Evolutionary conservation across 2,888 invertebrate genomes (phyloP), one percentile per base, ranked within the genome.

Genomic region (Sussaba pulchella): DNA sequence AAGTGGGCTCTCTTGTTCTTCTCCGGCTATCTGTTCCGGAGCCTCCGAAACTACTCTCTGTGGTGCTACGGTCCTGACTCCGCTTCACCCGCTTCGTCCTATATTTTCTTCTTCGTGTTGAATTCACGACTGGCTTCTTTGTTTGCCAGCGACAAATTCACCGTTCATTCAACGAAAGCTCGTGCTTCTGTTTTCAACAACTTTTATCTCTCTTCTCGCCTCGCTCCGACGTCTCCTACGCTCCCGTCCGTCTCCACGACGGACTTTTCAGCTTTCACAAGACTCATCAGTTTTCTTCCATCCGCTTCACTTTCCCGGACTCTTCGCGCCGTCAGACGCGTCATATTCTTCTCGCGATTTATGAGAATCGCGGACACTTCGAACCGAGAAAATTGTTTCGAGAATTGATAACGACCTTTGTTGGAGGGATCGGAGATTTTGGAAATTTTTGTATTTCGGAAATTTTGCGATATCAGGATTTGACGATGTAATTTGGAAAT

Each of bases 1-100:
- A 61, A 78, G 78, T 72, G 72, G 36, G 43, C 73, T 73, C 73
- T 71, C 71, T 59, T 52, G 66, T 72, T 72, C 66, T 72, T 41
- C 71, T 31, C 59, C 21, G 41, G n/a, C 24, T 26, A 17, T 26
- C 31, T 64, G 17, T 31, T n/a, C 24, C 39, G 43, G 26, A 64
- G 47, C 17, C 43, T 61, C 71, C 47, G 63, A 63, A 76, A 63
- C 70, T 69, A 69, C 69, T 69, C 41, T 41, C 26, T 69, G 41
- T 26, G 54, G 41, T 41, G 52, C 39, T 47, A 21, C 5, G 59
- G 10, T 19, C 36, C 59, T 59, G 17, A 10, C 36, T n/a, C 36
- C n/a, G 45, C 66, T 36, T 36, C 31, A 31, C 4, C 31, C 6
- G 31, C 31, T 31, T 31, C 31, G 31, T 31, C 4, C 52, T 45